phyloP scores from a whole-genome alignment of 2,888 invertebrate genomes.

The Eristalis pertinax region DNA sequence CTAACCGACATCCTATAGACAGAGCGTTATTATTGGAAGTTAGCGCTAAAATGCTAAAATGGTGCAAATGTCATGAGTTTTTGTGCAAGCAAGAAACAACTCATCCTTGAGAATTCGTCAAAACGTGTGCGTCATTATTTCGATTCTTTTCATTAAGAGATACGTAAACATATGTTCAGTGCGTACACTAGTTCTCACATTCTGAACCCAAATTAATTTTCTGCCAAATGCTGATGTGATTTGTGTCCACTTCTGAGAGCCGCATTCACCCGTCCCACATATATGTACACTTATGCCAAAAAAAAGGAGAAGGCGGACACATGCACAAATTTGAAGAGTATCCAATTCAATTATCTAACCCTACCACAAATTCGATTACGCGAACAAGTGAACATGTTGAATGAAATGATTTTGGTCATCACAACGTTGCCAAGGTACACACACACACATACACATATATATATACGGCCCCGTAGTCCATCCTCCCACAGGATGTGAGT shows the following conservation, averaged over 20 bases:
- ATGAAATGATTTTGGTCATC: constrained; percentile 27
- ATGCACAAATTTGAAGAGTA: constrained; percentile 2
- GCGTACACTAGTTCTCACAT: background rate
- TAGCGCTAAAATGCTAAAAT: too few species aligned
- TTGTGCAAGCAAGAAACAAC: background rate
- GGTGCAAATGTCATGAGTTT: background rate
- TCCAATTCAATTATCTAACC: constrained; percentile 24
- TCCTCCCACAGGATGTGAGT: background rate
- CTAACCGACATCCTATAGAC: too few species aligned
- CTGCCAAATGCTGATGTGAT: background rate
- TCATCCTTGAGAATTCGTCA: background rate
- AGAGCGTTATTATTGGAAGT: too few species aligned
- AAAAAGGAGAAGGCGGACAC: background rate
- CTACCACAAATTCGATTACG: constrained; percentile 27
- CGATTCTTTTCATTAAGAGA: background rate
- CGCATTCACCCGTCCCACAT: background rate
- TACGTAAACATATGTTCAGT: background rate
- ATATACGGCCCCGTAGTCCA: background rate
- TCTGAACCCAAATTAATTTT: background rate
- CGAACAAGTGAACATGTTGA: constrained; percentile 16
- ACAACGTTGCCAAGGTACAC: background rate
- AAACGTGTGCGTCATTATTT: background rate
- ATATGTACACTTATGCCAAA: background rate
- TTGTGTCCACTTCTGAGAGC: background rate
- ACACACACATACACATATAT: background rate